These are phyloP conservation scores for Drosophila mojavensis DNA, from an alignment of 1,140 invertebrate genomes.

Conservation along the genomic window DNA sequence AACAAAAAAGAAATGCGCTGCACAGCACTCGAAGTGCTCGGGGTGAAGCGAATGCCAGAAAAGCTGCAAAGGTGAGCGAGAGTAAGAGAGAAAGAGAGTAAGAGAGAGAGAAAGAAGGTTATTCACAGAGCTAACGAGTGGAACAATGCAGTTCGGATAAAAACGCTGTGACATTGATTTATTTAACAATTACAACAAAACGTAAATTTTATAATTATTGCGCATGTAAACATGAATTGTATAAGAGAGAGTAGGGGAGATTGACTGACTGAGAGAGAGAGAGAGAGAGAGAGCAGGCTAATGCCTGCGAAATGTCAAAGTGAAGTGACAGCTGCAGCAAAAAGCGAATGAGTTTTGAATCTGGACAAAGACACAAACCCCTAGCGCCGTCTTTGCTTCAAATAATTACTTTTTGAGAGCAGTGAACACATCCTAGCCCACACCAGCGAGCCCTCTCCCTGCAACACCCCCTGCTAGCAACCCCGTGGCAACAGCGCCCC, in stretches of 20 bases:
- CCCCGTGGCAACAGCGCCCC: slow-evolving; percentile 21
- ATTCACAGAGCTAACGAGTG: not conserved
- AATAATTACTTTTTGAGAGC: slow-evolving; percentile 83
- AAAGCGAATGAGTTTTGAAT: slow-evolving; percentile 28
- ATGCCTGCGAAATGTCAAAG: slow-evolving; percentile 67
- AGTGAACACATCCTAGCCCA: slow-evolving; percentile 8
- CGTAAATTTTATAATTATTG: slow-evolving; percentile 83
- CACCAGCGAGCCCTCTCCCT: not conserved
- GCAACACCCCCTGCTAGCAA: slow-evolving; percentile 18
- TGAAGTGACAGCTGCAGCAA: slow-evolving; percentile 73
- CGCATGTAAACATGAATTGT: slow-evolving; percentile 74
- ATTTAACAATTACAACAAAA: slow-evolving; percentile 75
- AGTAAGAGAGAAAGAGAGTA: not conserved
- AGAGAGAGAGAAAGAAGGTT: not conserved
- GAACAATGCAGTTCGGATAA: slow-evolving; percentile 46
- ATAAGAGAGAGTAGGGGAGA: not conserved
- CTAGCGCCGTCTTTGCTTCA: slow-evolving; percentile 70
- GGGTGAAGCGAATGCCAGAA: slow-evolving; percentile 3
- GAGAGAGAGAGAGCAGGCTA: slow-evolving; percentile 37
- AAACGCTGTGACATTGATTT: slow-evolving; percentile 76
- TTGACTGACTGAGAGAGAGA: slow-evolving; percentile 1
- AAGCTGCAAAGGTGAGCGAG: not conserved
- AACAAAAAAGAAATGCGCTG: slow-evolving; percentile 69
- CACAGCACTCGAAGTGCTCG: slow-evolving; percentile 28
- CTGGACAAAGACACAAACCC: slow-evolving; percentile 40